Percentiles rank a stretch among this genome's conserved stretches.
Conservation (phyloP, 2,113 vertebrate species). For the Talpa occidentalis region DNA sequence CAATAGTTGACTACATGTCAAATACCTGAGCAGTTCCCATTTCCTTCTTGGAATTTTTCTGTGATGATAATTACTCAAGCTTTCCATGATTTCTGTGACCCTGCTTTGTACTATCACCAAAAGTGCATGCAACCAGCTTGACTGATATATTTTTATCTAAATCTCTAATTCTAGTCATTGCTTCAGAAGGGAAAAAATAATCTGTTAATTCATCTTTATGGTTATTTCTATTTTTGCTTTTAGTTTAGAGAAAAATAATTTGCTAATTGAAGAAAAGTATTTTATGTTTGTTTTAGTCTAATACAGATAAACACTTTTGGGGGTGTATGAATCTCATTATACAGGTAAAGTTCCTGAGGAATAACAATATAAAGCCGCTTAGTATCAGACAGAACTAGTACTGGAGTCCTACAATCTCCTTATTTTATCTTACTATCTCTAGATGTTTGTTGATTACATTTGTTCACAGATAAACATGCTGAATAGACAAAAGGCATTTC, state of each 20-base stretch:
- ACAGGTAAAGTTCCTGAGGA: slow-evolving; percentile 1
- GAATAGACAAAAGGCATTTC: slow-evolving; percentile 10
- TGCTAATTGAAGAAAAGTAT: not conserved
- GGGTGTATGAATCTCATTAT: not conserved
- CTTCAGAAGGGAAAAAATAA: slow-evolving; percentile 26
- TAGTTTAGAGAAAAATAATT: slow-evolving; percentile 35
- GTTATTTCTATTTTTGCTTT: slow-evolving; percentile 44
- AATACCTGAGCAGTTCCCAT: not conserved
- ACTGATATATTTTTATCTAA: not conserved
- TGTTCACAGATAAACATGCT: not conserved
- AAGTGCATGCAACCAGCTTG: not conserved
- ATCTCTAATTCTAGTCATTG: not conserved
- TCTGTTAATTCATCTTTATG: not conserved
- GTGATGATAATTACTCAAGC: not conserved
- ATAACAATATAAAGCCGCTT: not conserved
- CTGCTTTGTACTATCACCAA: not conserved
- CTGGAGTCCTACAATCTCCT: not conserved
- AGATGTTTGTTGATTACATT: not conserved
- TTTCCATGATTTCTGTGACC: not conserved
- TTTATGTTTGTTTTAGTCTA: not conserved
- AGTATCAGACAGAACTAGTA: not conserved
- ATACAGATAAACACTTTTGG: not conserved
- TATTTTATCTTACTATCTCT: not conserved
- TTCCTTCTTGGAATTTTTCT: slow-evolving; percentile 28
- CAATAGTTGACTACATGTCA: not conserved